A percentile compares a stretch with the other conserved stretches of the same genome.
Evolutionary conservation across 2,888 invertebrate genomes (phyloP).

Genomic region (Thecophora atra): DNA sequence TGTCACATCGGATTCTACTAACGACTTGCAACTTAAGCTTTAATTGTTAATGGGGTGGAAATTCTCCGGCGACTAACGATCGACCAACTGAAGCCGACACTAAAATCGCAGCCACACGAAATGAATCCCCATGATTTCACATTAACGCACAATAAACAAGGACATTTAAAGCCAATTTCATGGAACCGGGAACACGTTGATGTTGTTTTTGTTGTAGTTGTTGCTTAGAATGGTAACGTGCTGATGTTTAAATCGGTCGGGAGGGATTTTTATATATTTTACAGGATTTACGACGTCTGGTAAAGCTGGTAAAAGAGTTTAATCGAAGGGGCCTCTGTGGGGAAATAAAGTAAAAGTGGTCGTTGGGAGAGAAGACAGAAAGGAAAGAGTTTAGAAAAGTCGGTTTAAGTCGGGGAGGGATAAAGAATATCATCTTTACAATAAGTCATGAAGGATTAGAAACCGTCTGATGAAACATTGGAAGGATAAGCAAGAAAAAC

Average conservation of each 20-base stretch:
- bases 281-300: conserved; percentile 16
- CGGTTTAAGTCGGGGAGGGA: too few species aligned
- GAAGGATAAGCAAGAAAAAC: neutral
- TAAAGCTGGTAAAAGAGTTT: conserved; percentile 21
- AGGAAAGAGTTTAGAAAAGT: too few species aligned
- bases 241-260: too few species aligned
- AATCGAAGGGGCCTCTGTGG: too few species aligned
- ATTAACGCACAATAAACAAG: neutral
- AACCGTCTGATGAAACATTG: neutral
- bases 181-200: neutral
- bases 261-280: neutral
- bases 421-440: too few species aligned
- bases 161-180: conserved; percentile 29
- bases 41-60: conserved; percentile 25
- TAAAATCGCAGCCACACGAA: neutral
- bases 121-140: neutral
- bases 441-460: neutral
- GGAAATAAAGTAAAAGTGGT: too few species aligned
- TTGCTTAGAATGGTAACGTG: too few species aligned
- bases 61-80: neutral
- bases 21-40: neutral
- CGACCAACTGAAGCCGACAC: neutral
- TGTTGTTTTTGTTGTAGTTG: too few species aligned
- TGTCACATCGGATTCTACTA: neutral
- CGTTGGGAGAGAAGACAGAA: too few species aligned